Conservation (phyloP, 35 echinoderm and acorn worm genomes). For the Heliocidaris tuberculata region DNA sequence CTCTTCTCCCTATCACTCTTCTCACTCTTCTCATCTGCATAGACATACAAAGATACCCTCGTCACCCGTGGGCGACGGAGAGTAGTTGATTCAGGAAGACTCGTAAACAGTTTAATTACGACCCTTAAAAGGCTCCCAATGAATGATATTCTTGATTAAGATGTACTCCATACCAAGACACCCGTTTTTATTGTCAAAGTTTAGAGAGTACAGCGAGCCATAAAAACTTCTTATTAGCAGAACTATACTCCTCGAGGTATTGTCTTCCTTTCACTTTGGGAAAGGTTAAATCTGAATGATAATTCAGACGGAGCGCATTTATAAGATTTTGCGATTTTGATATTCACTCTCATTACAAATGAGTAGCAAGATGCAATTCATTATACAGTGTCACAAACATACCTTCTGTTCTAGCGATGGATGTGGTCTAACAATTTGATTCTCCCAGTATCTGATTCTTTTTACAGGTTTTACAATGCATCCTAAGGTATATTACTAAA, state of each 20-base stretch:
- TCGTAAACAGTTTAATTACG: neutral
- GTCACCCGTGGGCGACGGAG: neutral
- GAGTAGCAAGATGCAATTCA: neutral
- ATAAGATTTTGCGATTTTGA: neutral
- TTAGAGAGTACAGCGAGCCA: neutral
- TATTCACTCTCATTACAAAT: too few species aligned
- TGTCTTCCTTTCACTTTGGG: neutral
- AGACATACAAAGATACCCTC: neutral
- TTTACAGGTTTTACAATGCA: too few species aligned
- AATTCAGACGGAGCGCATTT: neutral
- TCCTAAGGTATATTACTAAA: too few species aligned
- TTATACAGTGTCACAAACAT: too few species aligned
- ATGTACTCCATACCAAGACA: neutral
- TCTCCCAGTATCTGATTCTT: too few species aligned
- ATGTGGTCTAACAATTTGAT: too few species aligned
- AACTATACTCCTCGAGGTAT: neutral
- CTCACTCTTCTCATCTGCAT: neutral
- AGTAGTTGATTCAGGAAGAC: constrained; percentile 10
- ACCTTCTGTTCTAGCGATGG: too few species aligned
- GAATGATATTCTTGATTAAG: neutral
- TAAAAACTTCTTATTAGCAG: neutral
- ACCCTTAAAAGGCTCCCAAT: neutral
- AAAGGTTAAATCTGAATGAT: neutral
- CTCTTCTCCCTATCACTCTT: neutral
- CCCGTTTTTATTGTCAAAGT: neutral